A percentile compares a stretch with the other conserved stretches of the same genome.
These are phyloP conservation scores for Campoplex capitator DNA, from an alignment of 2,888 invertebrate genomes.

Conservation along the genomic window DNA sequence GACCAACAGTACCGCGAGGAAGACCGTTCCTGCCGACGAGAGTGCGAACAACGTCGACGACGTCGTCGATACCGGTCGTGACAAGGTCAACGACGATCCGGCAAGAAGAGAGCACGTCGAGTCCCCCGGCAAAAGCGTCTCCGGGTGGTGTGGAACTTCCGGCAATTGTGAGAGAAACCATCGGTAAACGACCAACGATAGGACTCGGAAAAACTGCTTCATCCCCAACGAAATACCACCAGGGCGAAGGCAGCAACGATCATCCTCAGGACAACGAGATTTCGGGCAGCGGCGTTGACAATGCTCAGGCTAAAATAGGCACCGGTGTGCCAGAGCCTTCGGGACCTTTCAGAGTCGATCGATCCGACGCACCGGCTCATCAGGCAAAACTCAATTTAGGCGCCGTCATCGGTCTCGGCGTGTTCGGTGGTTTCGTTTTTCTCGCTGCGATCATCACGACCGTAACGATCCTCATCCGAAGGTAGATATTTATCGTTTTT, in stretches of 20 bases:
- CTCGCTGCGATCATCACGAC: slow-evolving; percentile 95
- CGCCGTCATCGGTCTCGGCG: slow-evolving; percentile 94
- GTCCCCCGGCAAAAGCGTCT: slow-evolving; percentile 59
- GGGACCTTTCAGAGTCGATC: slow-evolving; percentile 86
- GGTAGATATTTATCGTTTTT: slow-evolving; percentile 86
- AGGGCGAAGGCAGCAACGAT: slow-evolving; percentile 85
- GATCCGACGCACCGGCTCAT: slow-evolving; percentile 79
- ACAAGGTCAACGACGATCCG: slow-evolving; percentile 74
- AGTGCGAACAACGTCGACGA: slow-evolving; percentile 76
- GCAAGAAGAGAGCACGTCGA: slow-evolving; percentile 26
- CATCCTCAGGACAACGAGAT: slow-evolving; percentile 94
- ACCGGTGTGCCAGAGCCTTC: slow-evolving; percentile 84
- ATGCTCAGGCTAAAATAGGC: slow-evolving; percentile 80
- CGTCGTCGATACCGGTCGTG: slow-evolving; percentile 75
- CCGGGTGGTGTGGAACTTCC: slow-evolving; percentile 77
- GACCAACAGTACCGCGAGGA: slow-evolving; percentile 82
- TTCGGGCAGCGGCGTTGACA: slow-evolving; percentile 84
- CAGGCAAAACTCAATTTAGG: slow-evolving; percentile 92
- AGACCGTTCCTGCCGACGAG: slow-evolving; percentile 80
- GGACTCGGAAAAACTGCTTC: slow-evolving; percentile 77
- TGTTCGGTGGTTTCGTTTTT: slow-evolving; percentile 96
- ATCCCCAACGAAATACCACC: slow-evolving; percentile 75
- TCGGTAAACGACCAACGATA: slow-evolving; percentile 78
- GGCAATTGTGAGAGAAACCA: slow-evolving; percentile 81
- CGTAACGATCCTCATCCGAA: slow-evolving; percentile 93